A percentile compares a stretch with the other conserved stretches of the same genome.
These are phyloP conservation scores for Pyrochroa serraticornis DNA, from an alignment of 2,888 invertebrate species.

Conservation along the genomic window DNA sequence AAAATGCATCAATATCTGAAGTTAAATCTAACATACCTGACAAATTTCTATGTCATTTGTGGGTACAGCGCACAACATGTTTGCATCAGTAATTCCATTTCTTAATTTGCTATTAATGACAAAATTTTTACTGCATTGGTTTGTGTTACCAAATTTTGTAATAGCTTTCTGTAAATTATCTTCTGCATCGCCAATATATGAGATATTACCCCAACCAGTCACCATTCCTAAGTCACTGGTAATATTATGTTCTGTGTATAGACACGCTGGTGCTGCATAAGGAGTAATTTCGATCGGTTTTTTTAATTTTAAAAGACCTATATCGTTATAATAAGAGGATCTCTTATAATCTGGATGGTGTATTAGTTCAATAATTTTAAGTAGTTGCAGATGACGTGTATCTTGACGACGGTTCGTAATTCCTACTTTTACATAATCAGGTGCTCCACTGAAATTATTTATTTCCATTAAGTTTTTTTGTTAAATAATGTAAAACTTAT, in stretches of 20 bases:
- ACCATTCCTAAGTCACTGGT: conserved; percentile 50
- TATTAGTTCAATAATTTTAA: conserved; percentile 42
- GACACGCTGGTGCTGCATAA: conserved; percentile 59
- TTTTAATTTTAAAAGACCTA: conserved; percentile 57
- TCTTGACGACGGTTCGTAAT: conserved; percentile 56
- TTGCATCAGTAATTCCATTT: conserved; percentile 57
- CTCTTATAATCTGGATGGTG: conserved; percentile 55
- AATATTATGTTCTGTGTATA: conserved; percentile 41
- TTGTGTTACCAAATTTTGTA: conserved; percentile 52
- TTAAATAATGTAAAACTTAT: no score
- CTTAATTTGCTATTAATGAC: conserved; percentile 41
- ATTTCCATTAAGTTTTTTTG: no score
- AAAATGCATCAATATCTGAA: neutral
- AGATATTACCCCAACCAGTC: conserved; percentile 60
- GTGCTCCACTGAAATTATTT: conserved; percentile 50
- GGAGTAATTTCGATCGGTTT: conserved; percentile 49
- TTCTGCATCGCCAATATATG: conserved; percentile 45
- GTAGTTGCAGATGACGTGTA: conserved; percentile 47
- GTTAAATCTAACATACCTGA: conserved; percentile 51
- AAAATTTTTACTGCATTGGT: conserved; percentile 51
- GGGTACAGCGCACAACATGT: conserved; percentile 64
- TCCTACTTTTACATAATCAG: conserved; percentile 56
- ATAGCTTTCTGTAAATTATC: conserved; percentile 60
- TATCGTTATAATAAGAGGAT: conserved; percentile 59
- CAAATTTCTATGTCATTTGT: conserved; percentile 56